These are phyloP conservation scores for Petrolisthes cinctipes DNA, from an alignment of 2,888 invertebrate species.

Conservation along the genomic window DNA sequence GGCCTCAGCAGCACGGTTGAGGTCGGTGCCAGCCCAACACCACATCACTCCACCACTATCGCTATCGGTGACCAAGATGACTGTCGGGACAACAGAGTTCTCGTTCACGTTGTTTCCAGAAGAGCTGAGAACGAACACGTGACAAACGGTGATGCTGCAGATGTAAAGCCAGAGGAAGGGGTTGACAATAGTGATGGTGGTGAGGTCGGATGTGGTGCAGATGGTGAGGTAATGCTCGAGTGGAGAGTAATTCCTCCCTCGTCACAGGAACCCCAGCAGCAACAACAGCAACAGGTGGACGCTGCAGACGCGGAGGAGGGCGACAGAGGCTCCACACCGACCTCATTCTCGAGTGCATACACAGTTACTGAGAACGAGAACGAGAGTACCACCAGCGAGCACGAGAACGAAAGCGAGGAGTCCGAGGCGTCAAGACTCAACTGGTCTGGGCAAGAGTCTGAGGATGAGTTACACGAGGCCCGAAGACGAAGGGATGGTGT, in stretches of 20 bases:
- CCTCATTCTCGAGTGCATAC: constrained; percentile 61
- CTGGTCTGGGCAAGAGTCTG: constrained; percentile 36
- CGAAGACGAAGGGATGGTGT: not conserved
- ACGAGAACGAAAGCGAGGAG: constrained; percentile 13
- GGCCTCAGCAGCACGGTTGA: constrained; percentile 43
- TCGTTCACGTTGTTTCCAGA: not conserved
- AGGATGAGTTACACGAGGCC: constrained; percentile 14
- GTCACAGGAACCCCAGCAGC: not conserved
- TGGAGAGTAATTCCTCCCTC: constrained; percentile 42
- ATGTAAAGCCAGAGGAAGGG: no score
- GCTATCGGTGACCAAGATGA: constrained; percentile 24
- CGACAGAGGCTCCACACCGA: constrained; percentile 41
- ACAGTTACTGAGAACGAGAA: constrained; percentile 54
- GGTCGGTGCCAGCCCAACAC: constrained; percentile 16
- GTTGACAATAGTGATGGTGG: not conserved
- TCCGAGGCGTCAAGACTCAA: constrained; percentile 39
- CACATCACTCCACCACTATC: constrained; percentile 42
- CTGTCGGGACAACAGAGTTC: not conserved
- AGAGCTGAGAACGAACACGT: not conserved
- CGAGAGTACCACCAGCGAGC: constrained; percentile 23
- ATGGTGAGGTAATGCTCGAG: constrained; percentile 34
- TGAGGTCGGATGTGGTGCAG: not conserved
- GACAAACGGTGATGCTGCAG: not conserved
- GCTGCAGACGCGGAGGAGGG: not conserved
- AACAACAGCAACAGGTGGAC: not conserved